Evolutionary conservation across 2,888 invertebrate species (phyloP), one percentile per base, ranked within the genome.

Genomic region (Drosophila atripex): DNA sequence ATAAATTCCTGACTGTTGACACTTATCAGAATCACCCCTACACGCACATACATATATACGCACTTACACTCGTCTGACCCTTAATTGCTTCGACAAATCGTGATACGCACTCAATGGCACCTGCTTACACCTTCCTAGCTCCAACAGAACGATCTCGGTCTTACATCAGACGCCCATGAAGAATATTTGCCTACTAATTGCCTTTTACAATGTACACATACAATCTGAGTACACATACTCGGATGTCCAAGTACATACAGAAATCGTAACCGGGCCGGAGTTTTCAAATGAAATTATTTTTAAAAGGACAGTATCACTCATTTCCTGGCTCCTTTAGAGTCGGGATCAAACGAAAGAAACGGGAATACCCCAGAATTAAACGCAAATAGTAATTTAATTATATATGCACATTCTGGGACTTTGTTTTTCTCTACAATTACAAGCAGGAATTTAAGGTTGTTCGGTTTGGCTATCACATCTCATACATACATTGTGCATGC

Each of bases 191-290:
- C 25, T 4, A 21, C 16, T 7, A 63, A 45, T 51, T 23, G 23
- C 30, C 32, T 57, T 50, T 49, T 49, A 35, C 49, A 43, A 30
- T 14, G 28, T 57, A 46, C 45, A 14, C 43, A 45, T 56, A 16
- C 21, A 49, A 30, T 51, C 28, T 30, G 23, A 38, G 55, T 68
- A 68, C 65, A 68, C 65, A 64, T 64, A 47, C 65, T 47, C n/a
- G 30, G 25, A 47, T 53, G 53, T 23, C 32, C 52, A 65, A 64
- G 65, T 65, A 65, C 65, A 65, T 55, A 65, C 65, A 54, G 39
- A 65, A 64, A 47, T 49, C 53, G 52, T 64, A 64, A 64, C 64
- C 64, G 64, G 64, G 64, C 45, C 64, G 64, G 53, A 63, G n/a
- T 30, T 38, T 46, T 25, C 4, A 38, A 23, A 11, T 18, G 23